phyloP scores from a whole-genome alignment of 2,888 invertebrate genomes.

The Blastobasis lacticolella region DNA sequence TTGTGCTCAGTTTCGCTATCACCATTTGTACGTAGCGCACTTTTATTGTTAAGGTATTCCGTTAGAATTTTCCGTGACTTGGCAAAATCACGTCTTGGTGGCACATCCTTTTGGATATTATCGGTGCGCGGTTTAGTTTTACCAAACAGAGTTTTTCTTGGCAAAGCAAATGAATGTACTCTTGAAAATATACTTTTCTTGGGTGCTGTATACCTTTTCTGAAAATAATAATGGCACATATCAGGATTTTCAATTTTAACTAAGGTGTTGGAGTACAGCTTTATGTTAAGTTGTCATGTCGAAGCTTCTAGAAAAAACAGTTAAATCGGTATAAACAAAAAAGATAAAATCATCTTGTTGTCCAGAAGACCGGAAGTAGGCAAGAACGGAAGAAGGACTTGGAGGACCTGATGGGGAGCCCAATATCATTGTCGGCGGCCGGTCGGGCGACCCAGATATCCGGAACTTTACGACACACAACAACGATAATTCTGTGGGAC shows the following conservation, averaged over 20 bases:
- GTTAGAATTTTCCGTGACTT: constrained; percentile 20
- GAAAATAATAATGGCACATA: background rate
- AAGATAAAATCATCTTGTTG: no score
- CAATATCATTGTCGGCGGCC: no score
- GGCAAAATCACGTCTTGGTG: constrained; percentile 40
- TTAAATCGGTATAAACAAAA: no score
- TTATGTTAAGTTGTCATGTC: background rate
- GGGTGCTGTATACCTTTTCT: constrained; percentile 11
- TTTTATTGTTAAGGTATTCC: constrained; percentile 1
- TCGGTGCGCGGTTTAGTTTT: no score
- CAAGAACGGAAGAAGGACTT: no score
- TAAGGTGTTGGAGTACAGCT: background rate
- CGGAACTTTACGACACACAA: no score
- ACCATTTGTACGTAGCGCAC: background rate
- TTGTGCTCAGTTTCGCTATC: background rate
- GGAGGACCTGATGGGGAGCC: no score
- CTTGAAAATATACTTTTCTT: constrained; percentile 31
- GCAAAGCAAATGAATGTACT: constrained; percentile 24
- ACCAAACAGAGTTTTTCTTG: constrained; percentile 2
- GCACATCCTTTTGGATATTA: constrained; percentile 27
- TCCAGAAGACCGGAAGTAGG: no score
- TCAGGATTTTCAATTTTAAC: background rate
- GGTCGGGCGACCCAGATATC: no score
- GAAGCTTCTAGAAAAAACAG: no score
- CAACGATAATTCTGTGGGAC: no score